phyloP scores from a whole-genome alignment of 2,113 vertebrate species.

The Microcebus ravelobensis region DNA sequence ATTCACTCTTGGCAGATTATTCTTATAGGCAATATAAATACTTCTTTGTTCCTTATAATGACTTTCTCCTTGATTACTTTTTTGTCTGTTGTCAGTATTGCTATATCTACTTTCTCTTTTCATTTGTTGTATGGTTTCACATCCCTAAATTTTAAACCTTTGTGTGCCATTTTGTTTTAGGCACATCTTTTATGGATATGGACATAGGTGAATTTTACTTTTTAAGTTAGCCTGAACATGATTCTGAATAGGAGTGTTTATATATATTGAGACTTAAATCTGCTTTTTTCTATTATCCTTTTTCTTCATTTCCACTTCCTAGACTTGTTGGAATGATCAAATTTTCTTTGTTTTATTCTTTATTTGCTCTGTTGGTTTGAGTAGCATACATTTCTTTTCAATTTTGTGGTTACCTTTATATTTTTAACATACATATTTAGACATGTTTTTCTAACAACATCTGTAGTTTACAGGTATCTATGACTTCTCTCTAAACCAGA shows the following conservation, averaged over 20 bases:
- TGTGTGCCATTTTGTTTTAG: neutral
- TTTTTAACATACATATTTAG: neutral
- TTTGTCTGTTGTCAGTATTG: neutral
- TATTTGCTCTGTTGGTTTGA: slow-evolving; percentile 30
- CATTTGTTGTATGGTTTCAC: neutral
- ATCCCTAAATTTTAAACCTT: neutral
- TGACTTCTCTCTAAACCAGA: neutral
- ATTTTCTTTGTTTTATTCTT: slow-evolving; percentile 23
- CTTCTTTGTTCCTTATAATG: neutral
- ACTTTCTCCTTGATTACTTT: neutral
- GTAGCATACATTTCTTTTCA: neutral
- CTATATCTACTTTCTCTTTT: neutral
- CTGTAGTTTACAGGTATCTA: neutral
- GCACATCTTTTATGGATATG: neutral
- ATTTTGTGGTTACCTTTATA: slow-evolving; percentile 18
- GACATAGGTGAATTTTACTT: neutral
- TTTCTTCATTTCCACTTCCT: neutral
- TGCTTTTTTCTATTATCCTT: neutral
- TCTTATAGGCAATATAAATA: neutral
- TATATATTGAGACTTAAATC: slow-evolving; percentile 2
- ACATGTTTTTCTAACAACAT: neutral
- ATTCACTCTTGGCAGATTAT: neutral
- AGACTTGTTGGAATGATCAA: neutral
- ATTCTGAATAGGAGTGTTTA: slow-evolving; percentile 10
- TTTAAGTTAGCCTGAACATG: neutral